Base-by-base conservation (phyloP, 2,888 invertebrate species). In the Athetis lepigone region DNA sequence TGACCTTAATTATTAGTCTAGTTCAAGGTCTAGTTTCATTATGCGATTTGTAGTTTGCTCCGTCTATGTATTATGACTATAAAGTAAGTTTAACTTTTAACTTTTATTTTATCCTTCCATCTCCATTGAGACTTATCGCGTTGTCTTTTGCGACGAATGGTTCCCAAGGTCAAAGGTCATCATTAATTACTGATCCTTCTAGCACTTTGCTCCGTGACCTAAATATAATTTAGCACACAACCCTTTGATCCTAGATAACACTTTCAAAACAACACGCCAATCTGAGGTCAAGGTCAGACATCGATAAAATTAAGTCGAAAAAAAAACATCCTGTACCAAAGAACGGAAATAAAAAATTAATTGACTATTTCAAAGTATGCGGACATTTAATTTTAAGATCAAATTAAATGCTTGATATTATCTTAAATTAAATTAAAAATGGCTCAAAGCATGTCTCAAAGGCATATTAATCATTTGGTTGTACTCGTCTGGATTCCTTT, bases 241-340 rank as follows among this genome's bases (percentile, higher is more conserved):
- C n/a, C 4, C 8, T 42, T 27, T 27, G 21, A 27, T 18, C 42
- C 36, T 8, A 36, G 25, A 42, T 36, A 42, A 18, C 4, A 36
- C 7, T 21, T 1, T 18, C 27, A 46, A 61, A 47, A 27, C 18
- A 47, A 49, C 7, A 13, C 2, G 9, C 62, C 50, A 62, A n/a
- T 39, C n/a, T 37, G 21, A 39, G 33, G 33, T 70, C 70, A 70
- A 62, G 70, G 63, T 7, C 63, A 33, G 11, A 18, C 9, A 11
- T 16, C 13, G 23, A 18, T 6, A 8, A 36, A 37, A 36, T 69
- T 27, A 27, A 60, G 43, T 60, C 49, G 45, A 62, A 50, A 70
- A 39, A 70, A 59, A 47, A 9, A 70, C 63, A 62, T 23, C 25
- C 63, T 66, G 43, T 39, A 70, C n/a, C 36, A 18, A 18, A 25